Evolutionary conservation across 2,797 vertebrate genomes (phyloP), one percentile per base, ranked within the genome.

Genomic region (Delichon dasypus): DNA sequence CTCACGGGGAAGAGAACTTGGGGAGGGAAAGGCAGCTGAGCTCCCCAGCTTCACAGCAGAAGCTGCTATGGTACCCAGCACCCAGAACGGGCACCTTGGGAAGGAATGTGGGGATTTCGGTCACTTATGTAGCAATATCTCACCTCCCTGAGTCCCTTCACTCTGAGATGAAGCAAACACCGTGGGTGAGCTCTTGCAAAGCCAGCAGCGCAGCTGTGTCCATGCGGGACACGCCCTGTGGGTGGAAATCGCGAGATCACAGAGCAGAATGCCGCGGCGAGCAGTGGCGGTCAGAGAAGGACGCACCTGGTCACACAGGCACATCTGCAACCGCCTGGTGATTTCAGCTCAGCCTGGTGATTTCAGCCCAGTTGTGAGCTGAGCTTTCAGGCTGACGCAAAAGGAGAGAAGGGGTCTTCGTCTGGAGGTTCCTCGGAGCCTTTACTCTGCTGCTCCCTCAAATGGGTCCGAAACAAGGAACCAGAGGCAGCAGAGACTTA

Each of bases 101-200:
- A 7, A 76, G 75, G 7, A 11, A 30, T 4, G 19, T 5, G n/a
- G 54, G 32, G 16, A 2, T 7, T 38, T 9, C n/a, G 58, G 7
- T 54, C 8, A 4, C 12, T 1, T 2, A 16, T 40, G 57, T 60
- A 12, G 64, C 3, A 10, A 4, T 3, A 32, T 7, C 60, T 68
- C 55, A 5, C 5, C 61, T 27, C 55, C 48, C 48, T 13, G 26
- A 13, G 36, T 2, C 8, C 65, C 68, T 77, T n/a, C 12, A 5
- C 9, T 30, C 1, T 3, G 38, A 7, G 20, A 8, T 38, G 29
- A 29, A 48, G 74, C n/a, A 44, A 58, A 27, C 36, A 2, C 21
- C 1, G 9, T 0, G 1, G 9, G 17, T 44, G 77, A 58, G 55
- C 18, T 17, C 55, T 5, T 38, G 36, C 36, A 38, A 38, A 38